Conservation (phyloP, 2,888 invertebrate genomes). For the Terebella lapidaria region DNA sequence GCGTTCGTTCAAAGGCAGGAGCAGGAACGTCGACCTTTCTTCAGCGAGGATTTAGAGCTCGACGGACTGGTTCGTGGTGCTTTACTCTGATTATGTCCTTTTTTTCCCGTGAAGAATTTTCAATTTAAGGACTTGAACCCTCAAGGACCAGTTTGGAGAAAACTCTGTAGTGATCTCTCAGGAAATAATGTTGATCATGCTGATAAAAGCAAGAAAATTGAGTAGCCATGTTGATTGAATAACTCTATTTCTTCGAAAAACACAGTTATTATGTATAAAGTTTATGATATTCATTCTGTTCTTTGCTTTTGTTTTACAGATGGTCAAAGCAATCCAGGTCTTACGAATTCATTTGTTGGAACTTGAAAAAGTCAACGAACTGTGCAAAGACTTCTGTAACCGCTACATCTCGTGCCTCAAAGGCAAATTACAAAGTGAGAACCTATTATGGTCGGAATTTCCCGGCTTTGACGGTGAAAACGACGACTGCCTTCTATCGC, state of each 20-base stretch:
- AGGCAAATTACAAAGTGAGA: slow-evolving; percentile 57
- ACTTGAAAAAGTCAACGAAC: slow-evolving; percentile 87
- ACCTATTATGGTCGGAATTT: slow-evolving; percentile 2
- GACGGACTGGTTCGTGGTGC: slow-evolving; percentile 41
- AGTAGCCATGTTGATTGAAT: too few relatives aligned
- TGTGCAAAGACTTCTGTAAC: slow-evolving; percentile 91
- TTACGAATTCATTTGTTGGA: slow-evolving; percentile 86
- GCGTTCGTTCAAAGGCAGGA: slow-evolving; percentile 88
- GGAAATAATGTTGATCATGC: too few relatives aligned
- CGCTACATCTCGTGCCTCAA: slow-evolving; percentile 84
- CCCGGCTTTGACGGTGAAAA: background rate
- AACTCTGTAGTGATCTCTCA: too few relatives aligned
- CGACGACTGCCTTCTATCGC: background rate
- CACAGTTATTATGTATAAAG: too few relatives aligned
- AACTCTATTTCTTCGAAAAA: too few relatives aligned
- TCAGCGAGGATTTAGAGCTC: slow-evolving; percentile 63
- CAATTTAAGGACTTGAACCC: too few relatives aligned
- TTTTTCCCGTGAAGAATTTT: too few relatives aligned
- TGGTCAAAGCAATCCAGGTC: slow-evolving; percentile 85
- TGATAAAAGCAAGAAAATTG: too few relatives aligned
- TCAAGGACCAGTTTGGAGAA: too few relatives aligned
- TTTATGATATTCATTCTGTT: too few relatives aligned
- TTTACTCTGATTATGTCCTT: too few relatives aligned
- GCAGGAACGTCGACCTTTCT: slow-evolving; percentile 75
- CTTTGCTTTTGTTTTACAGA: too few relatives aligned